Evolutionary conservation across 1,140 invertebrate genomes (phyloP), one percentile per base, ranked within the genome.

Genomic region (Neodiprion virginianus): DNA sequence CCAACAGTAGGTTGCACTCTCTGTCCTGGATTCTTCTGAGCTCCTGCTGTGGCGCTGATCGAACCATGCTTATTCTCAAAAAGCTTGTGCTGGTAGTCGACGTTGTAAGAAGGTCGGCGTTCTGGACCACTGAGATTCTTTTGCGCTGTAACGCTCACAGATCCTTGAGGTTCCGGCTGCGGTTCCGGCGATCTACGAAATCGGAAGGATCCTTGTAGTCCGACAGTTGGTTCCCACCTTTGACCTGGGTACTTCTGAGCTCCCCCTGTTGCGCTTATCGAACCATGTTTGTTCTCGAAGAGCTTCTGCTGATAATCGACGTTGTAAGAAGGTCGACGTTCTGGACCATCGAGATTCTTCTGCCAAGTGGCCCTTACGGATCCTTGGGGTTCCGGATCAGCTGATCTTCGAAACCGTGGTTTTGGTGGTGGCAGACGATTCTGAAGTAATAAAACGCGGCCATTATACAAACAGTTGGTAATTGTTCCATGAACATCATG

Each of bases 231-330:
- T 75, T 84, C 67, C 53, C 74, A 76, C 77, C 77, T 76, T 74
- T 79, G 77, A 71, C 78, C 82, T 4, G 80, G 80, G 11, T 76
- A 72, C 71, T 81, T 80, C 11, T 71, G 71, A 49, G 79, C 74
- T 74, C 81, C 82, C 48, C 74, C 82, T 49, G 74, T 73, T 21
- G 79, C 80, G 68, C 76, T 79, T 2, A 84, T 69, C 9, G 79
- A 74, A 67, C 79, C 83, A 70, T 80, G 70, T 74, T 79, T 80
- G 73, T 72, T 76, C 74, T 81, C 71, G 73, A 73, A 83, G 68
- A 81, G 78, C 5, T 77, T 80, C 70, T 80, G 80, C 47, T 80
- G 79, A 68, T 82, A 83, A 72, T 82, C 80, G 28, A 81, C 71
- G 67, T 78, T 81, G 69, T 73, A 76, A 48, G 70, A 73, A 48